Evolutionary conservation across 2,113 vertebrate species (phyloP), one percentile per base, ranked within the genome.

Genomic region (Salminus brasiliensis): DNA sequence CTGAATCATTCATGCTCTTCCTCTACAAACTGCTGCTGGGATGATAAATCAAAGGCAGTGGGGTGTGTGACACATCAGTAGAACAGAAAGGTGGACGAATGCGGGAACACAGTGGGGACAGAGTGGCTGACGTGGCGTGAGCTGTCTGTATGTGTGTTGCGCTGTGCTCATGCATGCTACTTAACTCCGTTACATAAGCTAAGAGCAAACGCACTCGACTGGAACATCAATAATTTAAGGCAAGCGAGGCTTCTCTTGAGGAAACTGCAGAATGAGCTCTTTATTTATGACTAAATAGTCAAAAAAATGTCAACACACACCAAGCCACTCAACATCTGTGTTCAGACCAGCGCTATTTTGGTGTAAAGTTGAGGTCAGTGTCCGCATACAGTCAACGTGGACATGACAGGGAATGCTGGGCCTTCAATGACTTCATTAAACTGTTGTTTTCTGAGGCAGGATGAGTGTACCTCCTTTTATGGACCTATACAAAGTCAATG

Each of bases 141-240:
- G 9, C 36, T 29, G 36, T 72, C 45, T 15, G 53, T 72, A 59
- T 57, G 52, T 32, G 34, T 79, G 67, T 5, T 47, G 43, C n/a
- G n/a, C 59, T 34, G 43, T 76, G 43, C 25, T 36, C 27, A 16
- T 84, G 82, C 53, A 55, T 82, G 71, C 74, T 73, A 81, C 65
- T 63, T 68, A 21, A 18, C 27, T 63, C 39, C 66, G 76, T 81
- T 80, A 84, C 18, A 21, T 80, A 88, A 86, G 72, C 47, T 69
- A 47, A 68, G n/a, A 80, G 85, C 65, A 43, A 83, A 80, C 49
- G 77, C 74, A 84, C 77, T 71, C 78, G 79, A 84, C 83, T 83
- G 27, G 66, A 81, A 85, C 76, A 91, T 88, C 78, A 89, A 90
- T 91, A 83, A 89, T 91, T 89, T 78, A 91, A 68, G n/a, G 47